Base-by-base conservation (phyloP, 2,888 invertebrate genomes). In the Acronicta leporina region DNA sequence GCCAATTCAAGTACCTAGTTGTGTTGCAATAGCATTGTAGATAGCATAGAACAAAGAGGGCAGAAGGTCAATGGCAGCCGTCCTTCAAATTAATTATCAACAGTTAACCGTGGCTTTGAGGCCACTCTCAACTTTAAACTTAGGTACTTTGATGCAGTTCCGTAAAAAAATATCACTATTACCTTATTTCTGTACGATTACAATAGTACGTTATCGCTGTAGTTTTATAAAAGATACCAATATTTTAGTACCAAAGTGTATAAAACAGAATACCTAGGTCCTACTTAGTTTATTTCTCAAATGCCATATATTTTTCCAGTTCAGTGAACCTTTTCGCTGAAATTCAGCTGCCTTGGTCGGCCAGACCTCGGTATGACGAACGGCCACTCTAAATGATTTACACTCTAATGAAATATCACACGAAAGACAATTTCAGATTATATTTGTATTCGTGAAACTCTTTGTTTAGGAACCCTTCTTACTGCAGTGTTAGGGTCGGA, bases 321-420 rank as follows among this genome's bases (percentile, higher is more conserved):
- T 8, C 10, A 25, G 41, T 25, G 44, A 44, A 44, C n/a, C 7
- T 44, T 44, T 44, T 44, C n/a, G 13, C 25, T n/a, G 6, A 25
- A 9, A 25, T 44, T 7, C 20, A 25, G 25, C n/a, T 13, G 13
- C 25, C n/a, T 16, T 42, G 42, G 5, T 10, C 44, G 15, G 5
- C 15, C 27, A 14, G 38, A 38, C 38, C 48, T 25, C 48, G 13
- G 15, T 10, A 13, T 41, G 56, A 47, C 43, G 40, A 47, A 57
- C 41, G 43, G 41, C 50, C 68, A 45, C 38, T 63, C 41, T 2
- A 42, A 47, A 59, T 62, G 53, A 57, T 68, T 54, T 63, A 62
- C 41, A 67, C 57, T 40, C 50, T 62, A 68, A 68, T 57, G 41
- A 57, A 56, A 67, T 67, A 62, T 50, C 57, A 51, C 42, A 42